phyloP scores from a whole-genome alignment of 2,888 invertebrate species.

The Pollenia labialis region DNA sequence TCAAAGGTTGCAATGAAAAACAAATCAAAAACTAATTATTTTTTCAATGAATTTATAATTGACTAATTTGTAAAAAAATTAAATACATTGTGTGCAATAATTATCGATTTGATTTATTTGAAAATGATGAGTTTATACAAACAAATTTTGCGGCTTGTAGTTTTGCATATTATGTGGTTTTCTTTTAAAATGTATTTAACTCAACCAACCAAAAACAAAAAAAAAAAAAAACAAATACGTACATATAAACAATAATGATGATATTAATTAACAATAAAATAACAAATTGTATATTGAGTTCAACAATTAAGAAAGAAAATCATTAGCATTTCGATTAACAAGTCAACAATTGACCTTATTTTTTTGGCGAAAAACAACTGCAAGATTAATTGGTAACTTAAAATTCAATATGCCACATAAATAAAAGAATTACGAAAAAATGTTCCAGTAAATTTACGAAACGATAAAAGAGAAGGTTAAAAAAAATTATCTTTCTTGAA shows the following conservation, averaged over 20 bases:
- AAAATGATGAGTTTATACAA: conserved; percentile 40
- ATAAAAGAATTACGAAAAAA: not conserved
- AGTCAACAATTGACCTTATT: not conserved
- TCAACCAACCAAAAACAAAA: not conserved
- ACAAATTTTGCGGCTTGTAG: conserved; percentile 30
- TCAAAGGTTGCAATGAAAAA: conserved; percentile 43
- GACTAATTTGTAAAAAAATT: conserved; percentile 46
- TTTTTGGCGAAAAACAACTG: not conserved
- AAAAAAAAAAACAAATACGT: not conserved
- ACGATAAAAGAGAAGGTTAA: not conserved
- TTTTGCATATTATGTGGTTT: conserved; percentile 17
- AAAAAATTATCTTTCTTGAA: not conserved
- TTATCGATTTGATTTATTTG: conserved; percentile 61
- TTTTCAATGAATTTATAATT: conserved; percentile 64
- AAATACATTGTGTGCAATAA: conserved; percentile 22
- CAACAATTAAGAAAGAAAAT: not conserved
- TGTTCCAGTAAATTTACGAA: conserved; percentile 21
- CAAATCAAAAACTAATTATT: conserved; percentile 51
- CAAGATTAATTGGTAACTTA: not conserved
- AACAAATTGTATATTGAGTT: not conserved
- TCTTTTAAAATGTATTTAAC: not conserved
- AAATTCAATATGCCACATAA: not conserved
- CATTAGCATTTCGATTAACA: not conserved
- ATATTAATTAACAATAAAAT: conserved; percentile 1
- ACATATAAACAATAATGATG: not conserved